Percentiles rank a stretch among this genome's conserved stretches.
Evolutionary conservation across 1,140 invertebrate genomes (phyloP).

Genomic region (Caenorhabditis tropicalis): DNA sequence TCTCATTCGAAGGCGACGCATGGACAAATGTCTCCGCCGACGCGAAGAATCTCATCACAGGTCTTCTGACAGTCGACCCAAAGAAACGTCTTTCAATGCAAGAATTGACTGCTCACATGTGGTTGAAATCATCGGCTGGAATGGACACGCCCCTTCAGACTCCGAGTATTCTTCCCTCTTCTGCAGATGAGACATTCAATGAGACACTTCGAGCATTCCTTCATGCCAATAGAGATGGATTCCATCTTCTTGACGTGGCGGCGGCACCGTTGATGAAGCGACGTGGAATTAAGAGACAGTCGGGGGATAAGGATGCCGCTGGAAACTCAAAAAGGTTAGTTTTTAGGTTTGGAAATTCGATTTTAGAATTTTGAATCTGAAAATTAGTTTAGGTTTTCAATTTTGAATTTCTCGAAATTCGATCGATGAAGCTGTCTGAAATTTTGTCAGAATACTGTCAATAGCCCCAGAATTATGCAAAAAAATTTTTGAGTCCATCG

Average conservation of each 20-base stretch:
- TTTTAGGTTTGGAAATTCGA: neutral
- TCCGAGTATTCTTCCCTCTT: constrained; percentile 65
- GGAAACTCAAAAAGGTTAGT: constrained; percentile 29
- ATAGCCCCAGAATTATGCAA: too few relatives aligned
- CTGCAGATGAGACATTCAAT: constrained; percentile 74
- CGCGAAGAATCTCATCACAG: constrained; percentile 81
- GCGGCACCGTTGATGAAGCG: constrained; percentile 70
- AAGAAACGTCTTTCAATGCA: constrained; percentile 78
- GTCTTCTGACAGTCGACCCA: constrained; percentile 83
- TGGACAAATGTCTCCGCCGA: constrained; percentile 81
- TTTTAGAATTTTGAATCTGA: too few relatives aligned
- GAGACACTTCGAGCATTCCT: constrained; percentile 79
- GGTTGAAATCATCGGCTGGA: constrained; percentile 63
- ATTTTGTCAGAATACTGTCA: too few relatives aligned
- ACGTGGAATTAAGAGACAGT: constrained; percentile 64
- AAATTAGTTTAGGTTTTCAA: too few relatives aligned
- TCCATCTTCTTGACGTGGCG: constrained; percentile 77
- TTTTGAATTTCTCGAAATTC: too few relatives aligned
- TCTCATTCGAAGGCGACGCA: constrained; percentile 79
- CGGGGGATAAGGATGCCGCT: constrained; percentile 40
- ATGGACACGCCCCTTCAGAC: constrained; percentile 71
- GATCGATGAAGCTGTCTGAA: too few relatives aligned
- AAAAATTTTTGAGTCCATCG: too few relatives aligned
- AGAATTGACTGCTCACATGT: constrained; percentile 72
- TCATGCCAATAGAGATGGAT: constrained; percentile 79